Base-by-base conservation (phyloP, 2,797 vertebrate genomes). In the Darevskia mixta region DNA sequence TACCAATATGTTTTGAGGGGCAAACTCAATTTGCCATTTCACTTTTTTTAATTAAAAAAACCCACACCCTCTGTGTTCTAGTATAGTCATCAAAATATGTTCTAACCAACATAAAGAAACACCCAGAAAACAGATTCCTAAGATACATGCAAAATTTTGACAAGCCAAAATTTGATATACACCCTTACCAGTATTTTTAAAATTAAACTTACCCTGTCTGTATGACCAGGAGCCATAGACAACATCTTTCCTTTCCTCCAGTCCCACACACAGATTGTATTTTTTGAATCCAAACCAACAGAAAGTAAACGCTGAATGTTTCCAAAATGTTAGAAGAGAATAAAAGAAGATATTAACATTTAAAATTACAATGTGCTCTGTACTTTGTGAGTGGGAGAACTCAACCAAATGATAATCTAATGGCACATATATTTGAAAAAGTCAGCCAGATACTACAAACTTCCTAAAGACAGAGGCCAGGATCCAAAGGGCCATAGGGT, bases 251-350 rank as follows among this genome's bases (percentile, higher is more conserved):
- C 99, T 97, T 96, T 98, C 94, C 98, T 98, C 99, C 99, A 99
- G 96, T 99, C 99, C 99, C 99, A 99, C 88, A 99, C 98, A 94
- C 98, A 99, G 95, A 99, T 98, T 90, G 98, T 98, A 96, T 99
- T 99, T 97, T 99, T 99, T 2, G 99, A 98, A 97, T 99, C 99
- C 94, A 99, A 97, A 93, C 99, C 99, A 95, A 99, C 98, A 13
- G 99, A 99, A 93, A 99, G 98, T 97, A 99, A 97, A 94, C 98
- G 98, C 99, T 99, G 96, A 82, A 95, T 95, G 89, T 79, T 76
- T 90, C 86, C 91, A 92, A 81, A 86, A 92, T 85, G 67, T 91
- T 90, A 85, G 82, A 72, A 88, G 90, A 93, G 41, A 95, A 91
- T 85, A 93, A 92, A 89, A 15, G 84, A 89, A 94, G 95, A 94